Conservation (phyloP, 2,797 vertebrate genomes). For the Pampus argenteus region DNA sequence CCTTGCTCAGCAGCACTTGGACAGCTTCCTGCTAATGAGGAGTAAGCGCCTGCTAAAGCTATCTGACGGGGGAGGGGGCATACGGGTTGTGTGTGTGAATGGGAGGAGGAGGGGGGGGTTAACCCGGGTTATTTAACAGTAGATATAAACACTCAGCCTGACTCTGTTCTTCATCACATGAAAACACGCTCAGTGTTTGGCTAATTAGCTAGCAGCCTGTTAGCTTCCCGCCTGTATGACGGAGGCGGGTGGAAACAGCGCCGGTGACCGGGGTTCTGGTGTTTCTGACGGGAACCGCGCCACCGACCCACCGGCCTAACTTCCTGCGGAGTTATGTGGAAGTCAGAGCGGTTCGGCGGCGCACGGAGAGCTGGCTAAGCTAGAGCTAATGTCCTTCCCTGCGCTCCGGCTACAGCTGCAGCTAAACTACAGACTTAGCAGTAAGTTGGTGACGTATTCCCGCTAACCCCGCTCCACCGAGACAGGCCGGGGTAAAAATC, state of each 20-base stretch:
- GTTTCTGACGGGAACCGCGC: not conserved
- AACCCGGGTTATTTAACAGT: conserved; percentile 19
- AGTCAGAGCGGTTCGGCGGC: conserved; percentile 26
- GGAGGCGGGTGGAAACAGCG: conserved; percentile 47
- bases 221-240: conserved; percentile 44
- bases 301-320: conserved; percentile 20
- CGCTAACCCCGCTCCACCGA: conserved; percentile 80
- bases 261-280: conserved; percentile 22
- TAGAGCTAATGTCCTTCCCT: conserved; percentile 27
- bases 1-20: conserved; percentile 56
- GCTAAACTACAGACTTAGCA: conserved; percentile 74
- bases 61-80: not conserved
- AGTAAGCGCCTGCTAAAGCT: not conserved
- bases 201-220: conserved; percentile 54
- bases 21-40: conserved; percentile 17
- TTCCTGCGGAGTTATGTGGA: conserved; percentile 25
- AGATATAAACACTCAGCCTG: conserved; percentile 14
- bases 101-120: not conserved
- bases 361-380: conserved; percentile 33
- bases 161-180: conserved; percentile 19
- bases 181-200: conserved; percentile 56
- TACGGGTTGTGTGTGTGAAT: conserved; percentile 1
- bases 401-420: conserved; percentile 47
- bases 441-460: conserved; percentile 86
- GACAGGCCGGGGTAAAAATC: conserved; percentile 77